Percentiles rank a stretch among this genome's conserved stretches.
Conservation (phyloP, 2,888 invertebrate genomes). For the Ormyrus nitidulus region DNA sequence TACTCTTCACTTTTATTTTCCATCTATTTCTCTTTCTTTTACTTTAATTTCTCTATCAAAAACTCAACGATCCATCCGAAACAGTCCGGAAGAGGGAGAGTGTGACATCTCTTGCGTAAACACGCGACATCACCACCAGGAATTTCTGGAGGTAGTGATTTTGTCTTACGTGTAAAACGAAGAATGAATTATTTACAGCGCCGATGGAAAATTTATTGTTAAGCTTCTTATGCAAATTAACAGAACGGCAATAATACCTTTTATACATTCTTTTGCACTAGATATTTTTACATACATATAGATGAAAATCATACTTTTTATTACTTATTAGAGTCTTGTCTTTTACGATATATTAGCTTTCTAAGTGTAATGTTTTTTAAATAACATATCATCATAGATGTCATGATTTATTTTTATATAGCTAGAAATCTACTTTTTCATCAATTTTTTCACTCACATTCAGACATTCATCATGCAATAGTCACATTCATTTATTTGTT, state of each 20-base stretch:
- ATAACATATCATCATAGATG: slow-evolving; percentile 49
- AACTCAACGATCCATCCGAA: slow-evolving; percentile 47
- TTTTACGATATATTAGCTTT: slow-evolving; percentile 41
- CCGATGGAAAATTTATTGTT: slow-evolving; percentile 39
- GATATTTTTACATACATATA: slow-evolving; percentile 29
- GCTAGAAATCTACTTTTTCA: slow-evolving; percentile 43
- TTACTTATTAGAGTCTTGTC: slow-evolving; percentile 32
- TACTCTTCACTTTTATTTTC: background rate
- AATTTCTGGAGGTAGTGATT: slow-evolving; percentile 49
- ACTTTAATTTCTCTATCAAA: slow-evolving; percentile 42
- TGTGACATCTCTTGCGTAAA: slow-evolving; percentile 40
- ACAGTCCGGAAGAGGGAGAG: slow-evolving; percentile 39
- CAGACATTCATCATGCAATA: slow-evolving; percentile 46
- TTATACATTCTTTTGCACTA: slow-evolving; percentile 49
- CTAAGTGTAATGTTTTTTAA: slow-evolving; percentile 49
- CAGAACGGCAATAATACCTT: slow-evolving; percentile 23
- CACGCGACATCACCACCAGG: slow-evolving; percentile 53
- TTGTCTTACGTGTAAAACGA: slow-evolving; percentile 43
- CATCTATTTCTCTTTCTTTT: slow-evolving; percentile 31
- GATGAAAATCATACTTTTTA: slow-evolving; percentile 14
- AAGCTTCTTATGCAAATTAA: slow-evolving; percentile 45
- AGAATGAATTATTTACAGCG: slow-evolving; percentile 37
- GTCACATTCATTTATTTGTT: slow-evolving; percentile 44
- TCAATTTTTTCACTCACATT: slow-evolving; percentile 40
- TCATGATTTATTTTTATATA: slow-evolving; percentile 52